Evolutionary conservation across 2,113 vertebrate species (phyloP), one percentile per base, ranked within the genome.

Genomic region (Colius striatus): DNA sequence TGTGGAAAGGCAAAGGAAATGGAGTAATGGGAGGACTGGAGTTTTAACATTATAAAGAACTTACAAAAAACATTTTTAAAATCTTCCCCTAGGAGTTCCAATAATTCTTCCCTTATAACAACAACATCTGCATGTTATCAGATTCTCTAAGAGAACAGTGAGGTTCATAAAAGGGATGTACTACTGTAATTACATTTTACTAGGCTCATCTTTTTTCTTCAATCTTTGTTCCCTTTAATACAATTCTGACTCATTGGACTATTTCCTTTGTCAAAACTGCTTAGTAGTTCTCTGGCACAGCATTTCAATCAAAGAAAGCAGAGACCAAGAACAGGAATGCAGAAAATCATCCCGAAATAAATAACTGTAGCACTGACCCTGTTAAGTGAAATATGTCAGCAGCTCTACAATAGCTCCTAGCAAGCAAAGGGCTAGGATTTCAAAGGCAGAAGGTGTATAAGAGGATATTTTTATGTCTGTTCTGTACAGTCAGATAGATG

Each of bases 121-220:
- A 34, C 55, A 77, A 65, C 71, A 67, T 66, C 77, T 76, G 82
- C 62, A 67, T 92, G 90, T 55, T 88, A 51, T 62, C 50, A 71
- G 25, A 41, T 70, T 86, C 62, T 90, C 58, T 45, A 81, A 83
- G 50, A 84, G 50, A 90, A 62, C 47, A 66, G 20, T 48, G 4
- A 84, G 73, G 51, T 84, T 92, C 93, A 91, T 87, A 89, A 68
- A 95, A 95, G 50, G 48, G 38, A 94, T 73, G 61, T 62, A 89
- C 55, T 92, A 63, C 45, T 2, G 6, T 38, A 93, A 92, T 67
- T 71, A 38, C 20, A 79, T 92, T 96, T 95, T 90, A 88, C 60
- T 70, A 5, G 50, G 7, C 6, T 92, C 72, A 90, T 90, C 36
- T 87, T 89, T 84, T 93, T 45, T 72, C 72, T 89, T 85, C 65